phyloP scores from a whole-genome alignment of 35 echinoderm and acorn worm genomes.

The Holothuria glaberrima region DNA sequence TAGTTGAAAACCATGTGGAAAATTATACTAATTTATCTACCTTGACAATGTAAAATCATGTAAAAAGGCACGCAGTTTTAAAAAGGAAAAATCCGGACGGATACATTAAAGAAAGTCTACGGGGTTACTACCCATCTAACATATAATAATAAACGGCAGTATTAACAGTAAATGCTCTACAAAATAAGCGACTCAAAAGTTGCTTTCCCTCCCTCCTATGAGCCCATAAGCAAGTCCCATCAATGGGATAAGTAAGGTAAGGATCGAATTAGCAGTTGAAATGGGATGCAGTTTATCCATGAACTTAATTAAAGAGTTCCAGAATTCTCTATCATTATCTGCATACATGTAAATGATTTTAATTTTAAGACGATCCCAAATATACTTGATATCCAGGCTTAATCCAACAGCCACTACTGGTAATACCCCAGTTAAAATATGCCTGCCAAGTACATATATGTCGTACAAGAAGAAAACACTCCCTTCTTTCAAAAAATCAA shows the following conservation, averaged over 20 bases:
- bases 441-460: neutral
- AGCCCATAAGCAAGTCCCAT: slow-evolving; percentile 4
- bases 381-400: neutral
- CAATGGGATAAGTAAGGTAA: neutral
- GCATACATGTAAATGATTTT: neutral
- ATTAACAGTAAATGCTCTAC: no score
- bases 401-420: neutral
- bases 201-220: neutral
- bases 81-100: no score
- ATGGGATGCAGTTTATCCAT: no score
- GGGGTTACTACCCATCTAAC: no score
- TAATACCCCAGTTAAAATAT: neutral
- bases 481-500: neutral
- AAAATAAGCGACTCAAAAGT: no score
- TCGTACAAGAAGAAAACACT: neutral
- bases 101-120: no score
- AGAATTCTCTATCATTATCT: neutral
- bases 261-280: neutral
- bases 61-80: no score
- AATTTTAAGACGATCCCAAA: neutral
- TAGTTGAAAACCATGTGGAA: no score
- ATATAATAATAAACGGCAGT: no score
- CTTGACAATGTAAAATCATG: no score
- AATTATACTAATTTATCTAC: no score
- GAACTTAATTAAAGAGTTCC: neutral